Evolutionary conservation across 2,797 vertebrate species (phyloP).

Genomic region (Sebastes melanostomus): DNA sequence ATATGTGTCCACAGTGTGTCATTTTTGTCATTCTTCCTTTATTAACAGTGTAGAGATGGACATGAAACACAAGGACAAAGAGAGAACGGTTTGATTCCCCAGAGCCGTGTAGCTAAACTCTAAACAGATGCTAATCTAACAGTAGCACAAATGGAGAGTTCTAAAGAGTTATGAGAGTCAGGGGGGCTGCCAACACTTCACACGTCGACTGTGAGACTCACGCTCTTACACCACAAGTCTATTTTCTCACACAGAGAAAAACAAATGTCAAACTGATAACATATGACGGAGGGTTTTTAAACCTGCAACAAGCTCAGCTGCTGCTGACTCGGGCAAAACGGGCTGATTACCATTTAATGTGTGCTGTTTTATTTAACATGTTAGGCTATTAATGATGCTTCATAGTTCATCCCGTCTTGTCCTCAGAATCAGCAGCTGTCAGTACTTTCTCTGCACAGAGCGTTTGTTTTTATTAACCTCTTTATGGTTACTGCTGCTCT

Average conservation of each 20-base stretch:
- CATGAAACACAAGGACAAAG: neutral
- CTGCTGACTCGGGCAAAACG: neutral
- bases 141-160: neutral
- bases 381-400: neutral
- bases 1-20: neutral
- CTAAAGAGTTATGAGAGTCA: neutral
- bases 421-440: too few relatives aligned
- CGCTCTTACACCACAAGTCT: neutral
- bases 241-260: neutral
- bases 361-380: neutral
- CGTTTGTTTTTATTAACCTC: too few relatives aligned
- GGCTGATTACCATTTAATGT: neutral
- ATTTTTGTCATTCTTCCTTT: neutral
- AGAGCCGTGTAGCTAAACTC: neutral
- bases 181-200: neutral
- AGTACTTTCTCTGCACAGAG: too few relatives aligned
- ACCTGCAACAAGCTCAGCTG: too few relatives aligned
- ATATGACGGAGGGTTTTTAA: too few relatives aligned
- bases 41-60: neutral
- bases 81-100: neutral
- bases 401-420: too few relatives aligned
- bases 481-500: too few relatives aligned
- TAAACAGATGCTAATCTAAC: neutral
- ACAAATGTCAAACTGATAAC: too few relatives aligned
- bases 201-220: neutral